phyloP scores from a whole-genome alignment of 30 jellyfish, hydroid and myxozoan genomes.

The Rhopilema esculentum region DNA sequence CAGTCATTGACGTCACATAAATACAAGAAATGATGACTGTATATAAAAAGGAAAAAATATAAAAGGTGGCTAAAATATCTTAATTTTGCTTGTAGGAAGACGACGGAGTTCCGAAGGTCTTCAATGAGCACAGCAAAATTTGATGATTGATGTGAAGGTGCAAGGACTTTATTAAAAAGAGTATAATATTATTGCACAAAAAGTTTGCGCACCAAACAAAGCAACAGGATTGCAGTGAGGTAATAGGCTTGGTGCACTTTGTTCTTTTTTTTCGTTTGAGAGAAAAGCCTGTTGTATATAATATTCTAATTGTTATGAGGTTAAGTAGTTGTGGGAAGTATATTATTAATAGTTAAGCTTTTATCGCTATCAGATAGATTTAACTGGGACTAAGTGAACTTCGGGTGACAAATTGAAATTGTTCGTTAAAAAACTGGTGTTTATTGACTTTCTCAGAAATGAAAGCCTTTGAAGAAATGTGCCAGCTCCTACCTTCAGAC shows the following conservation, averaged over 20 bases:
- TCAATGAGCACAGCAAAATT: slow-evolving; percentile 69
- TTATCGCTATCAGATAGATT: not conserved
- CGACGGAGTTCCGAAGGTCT: slow-evolving; percentile 74
- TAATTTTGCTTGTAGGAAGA: slow-evolving; percentile 53
- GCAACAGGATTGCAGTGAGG: slow-evolving; percentile 72
- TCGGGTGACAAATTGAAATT: not conserved
- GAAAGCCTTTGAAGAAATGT: no score
- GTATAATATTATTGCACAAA: slow-evolving; percentile 28
- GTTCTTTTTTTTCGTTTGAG: slow-evolving; percentile 28
- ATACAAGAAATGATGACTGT: no score
- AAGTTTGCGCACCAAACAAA: slow-evolving; percentile 31
- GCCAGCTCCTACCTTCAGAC: no score
- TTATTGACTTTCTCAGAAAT: no score
- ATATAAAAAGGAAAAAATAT: no score
- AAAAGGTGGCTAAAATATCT: not conserved
- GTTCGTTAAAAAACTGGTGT: no score
- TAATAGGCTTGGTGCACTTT: slow-evolving; percentile 62
- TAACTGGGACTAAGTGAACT: not conserved
- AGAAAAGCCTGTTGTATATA: slow-evolving; percentile 53
- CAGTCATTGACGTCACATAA: no score
- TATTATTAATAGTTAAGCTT: not conserved
- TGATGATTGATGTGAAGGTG: slow-evolving; percentile 16
- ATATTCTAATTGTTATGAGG: not conserved
- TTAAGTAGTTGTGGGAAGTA: not conserved
- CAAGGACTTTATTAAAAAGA: not conserved